phyloP scores from a whole-genome alignment of 2,113 vertebrate genomes.

The Paracanthobrama guichenoti region DNA sequence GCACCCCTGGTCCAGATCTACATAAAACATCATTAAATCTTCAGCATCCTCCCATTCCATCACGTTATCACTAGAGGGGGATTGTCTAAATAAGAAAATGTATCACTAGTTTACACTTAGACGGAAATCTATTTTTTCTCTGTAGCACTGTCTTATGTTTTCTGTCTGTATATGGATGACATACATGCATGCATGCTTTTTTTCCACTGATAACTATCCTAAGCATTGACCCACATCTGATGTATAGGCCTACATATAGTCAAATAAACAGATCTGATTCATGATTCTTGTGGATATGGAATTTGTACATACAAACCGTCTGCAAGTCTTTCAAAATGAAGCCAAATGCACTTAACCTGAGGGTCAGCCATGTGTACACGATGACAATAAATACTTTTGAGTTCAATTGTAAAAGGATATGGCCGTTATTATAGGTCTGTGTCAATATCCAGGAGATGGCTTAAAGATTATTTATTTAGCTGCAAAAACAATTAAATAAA shows the following conservation, averaged over 20 bases:
- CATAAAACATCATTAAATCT: conserved; percentile 8
- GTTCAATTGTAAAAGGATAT: conserved; percentile 55
- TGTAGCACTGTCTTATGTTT: neutral
- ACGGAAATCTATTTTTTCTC: neutral
- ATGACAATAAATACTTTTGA: conserved; percentile 62
- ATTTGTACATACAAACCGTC: neutral
- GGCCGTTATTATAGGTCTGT: conserved; percentile 63
- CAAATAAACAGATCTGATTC: conserved; percentile 27
- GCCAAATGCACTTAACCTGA: conserved; percentile 56
- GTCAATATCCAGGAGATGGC: conserved; percentile 57
- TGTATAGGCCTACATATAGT: neutral
- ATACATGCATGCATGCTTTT: neutral
- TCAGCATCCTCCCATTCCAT: conserved; percentile 14
- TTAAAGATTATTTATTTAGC: conserved; percentile 67
- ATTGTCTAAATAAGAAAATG: neutral
- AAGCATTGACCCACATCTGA: neutral
- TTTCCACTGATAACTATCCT: neutral
- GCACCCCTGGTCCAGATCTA: neutral
- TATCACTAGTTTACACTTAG: neutral
- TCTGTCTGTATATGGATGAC: neutral
- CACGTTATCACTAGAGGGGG: neutral
- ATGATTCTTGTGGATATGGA: conserved; percentile 23
- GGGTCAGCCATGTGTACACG: conserved; percentile 49
- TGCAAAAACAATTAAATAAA: conserved; percentile 52
- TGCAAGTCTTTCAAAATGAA: conserved; percentile 10